Conservation (phyloP, 2,113 vertebrate genomes). For the Girardinichthys multiradiatus region DNA sequence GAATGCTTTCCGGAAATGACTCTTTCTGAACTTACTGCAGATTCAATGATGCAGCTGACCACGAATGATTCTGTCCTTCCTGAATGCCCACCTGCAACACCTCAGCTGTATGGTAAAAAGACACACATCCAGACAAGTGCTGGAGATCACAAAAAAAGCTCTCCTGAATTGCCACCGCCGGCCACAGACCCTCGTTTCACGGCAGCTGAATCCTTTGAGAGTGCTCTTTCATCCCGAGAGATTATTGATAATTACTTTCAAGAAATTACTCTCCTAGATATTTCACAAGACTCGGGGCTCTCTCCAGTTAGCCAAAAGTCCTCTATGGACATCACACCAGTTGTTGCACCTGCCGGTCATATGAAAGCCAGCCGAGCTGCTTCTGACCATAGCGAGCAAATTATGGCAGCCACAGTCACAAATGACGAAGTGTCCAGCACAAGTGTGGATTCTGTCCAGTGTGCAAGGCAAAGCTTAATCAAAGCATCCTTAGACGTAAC, state of each 20-base stretch:
- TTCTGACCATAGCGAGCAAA: neutral
- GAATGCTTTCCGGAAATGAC: constrained; percentile 59
- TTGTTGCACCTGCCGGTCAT: neutral
- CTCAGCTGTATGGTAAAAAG: neutral
- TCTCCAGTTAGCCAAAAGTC: constrained; percentile 13
- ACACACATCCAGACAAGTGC: neutral
- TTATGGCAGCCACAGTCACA: neutral
- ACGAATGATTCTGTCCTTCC: constrained; percentile 18
- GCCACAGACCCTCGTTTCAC: neutral
- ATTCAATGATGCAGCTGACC: constrained; percentile 27
- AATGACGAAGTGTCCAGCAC: constrained; percentile 24
- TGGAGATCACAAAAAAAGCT: neutral
- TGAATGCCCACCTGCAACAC: neutral
- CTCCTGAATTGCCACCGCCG: neutral
- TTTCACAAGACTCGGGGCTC: constrained; percentile 30
- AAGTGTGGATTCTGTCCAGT: constrained; percentile 17
- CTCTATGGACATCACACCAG: constrained; percentile 2
- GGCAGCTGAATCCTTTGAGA: neutral
- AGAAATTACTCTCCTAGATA: constrained; percentile 64
- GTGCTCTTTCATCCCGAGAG: neutral
- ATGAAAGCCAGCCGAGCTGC: neutral
- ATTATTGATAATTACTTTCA: constrained; percentile 28
- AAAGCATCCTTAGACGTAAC: constrained; percentile 33
- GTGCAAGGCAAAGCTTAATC: neutral
- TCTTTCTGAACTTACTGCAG: constrained; percentile 35